phyloP scores from a whole-genome alignment of 2,113 vertebrate species.

The Myiagra hebetior region DNA sequence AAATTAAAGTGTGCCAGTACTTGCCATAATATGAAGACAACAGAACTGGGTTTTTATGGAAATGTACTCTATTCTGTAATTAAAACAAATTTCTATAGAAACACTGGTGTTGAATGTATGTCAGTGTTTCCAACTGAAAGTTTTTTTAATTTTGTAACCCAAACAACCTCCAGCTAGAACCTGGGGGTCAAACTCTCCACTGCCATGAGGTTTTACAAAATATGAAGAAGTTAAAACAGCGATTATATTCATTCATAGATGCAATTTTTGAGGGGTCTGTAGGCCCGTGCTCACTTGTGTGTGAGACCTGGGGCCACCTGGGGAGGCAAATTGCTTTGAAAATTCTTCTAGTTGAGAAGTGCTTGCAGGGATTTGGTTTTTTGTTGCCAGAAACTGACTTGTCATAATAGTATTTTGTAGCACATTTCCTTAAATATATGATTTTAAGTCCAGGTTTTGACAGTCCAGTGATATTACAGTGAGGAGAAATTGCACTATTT shows the following conservation, averaged over 20 bases:
- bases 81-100: not conserved
- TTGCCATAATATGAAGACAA: not conserved
- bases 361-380: not conserved
- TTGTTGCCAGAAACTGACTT: not conserved
- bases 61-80: not conserved
- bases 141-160: not conserved
- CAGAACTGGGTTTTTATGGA: not conserved
- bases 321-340: not conserved
- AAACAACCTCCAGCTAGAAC: not conserved
- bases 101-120: not conserved
- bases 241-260: not conserved
- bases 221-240: not conserved
- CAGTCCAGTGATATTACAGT: not conserved
- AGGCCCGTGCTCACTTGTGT: not conserved
- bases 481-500: not conserved
- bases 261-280: not conserved
- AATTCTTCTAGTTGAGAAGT: not conserved
- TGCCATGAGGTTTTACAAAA: not conserved
- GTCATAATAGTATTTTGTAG: not conserved
- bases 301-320: not conserved
- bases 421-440: not conserved
- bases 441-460: not conserved
- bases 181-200: not conserved
- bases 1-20: not conserved
- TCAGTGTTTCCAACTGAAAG: not conserved